A percentile compares a stretch with the other conserved stretches of the same genome.
Conservation (phyloP, 1,140 invertebrate genomes). For the Protaetia brevitarsis region DNA sequence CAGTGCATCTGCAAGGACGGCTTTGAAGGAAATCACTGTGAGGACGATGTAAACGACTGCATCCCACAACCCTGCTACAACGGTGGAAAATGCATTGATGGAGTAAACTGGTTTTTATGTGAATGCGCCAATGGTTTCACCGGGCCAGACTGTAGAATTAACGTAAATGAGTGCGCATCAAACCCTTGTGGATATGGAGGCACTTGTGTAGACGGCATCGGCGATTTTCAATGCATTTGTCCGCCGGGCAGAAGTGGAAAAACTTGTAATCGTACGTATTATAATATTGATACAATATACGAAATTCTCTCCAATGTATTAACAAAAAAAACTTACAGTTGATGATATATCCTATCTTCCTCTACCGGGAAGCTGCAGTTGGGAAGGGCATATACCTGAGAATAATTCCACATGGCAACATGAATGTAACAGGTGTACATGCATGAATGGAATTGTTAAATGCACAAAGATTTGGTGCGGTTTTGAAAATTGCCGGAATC, state of each 20-base stretch:
- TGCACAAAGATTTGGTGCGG: slow-evolving; percentile 87
- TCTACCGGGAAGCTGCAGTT: slow-evolving; percentile 53
- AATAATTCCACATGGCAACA: slow-evolving; percentile 65
- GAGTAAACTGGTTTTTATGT: slow-evolving; percentile 73
- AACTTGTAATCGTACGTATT: slow-evolving; percentile 58
- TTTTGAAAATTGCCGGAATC: slow-evolving; percentile 70
- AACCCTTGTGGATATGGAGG: slow-evolving; percentile 82
- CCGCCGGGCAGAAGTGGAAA: slow-evolving; percentile 69
- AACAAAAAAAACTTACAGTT: slow-evolving; percentile 41
- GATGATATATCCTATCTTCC: slow-evolving; percentile 47
- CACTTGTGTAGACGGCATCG: slow-evolving; percentile 75
- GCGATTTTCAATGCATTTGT: slow-evolving; percentile 79
- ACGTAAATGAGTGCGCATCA: slow-evolving; percentile 73
- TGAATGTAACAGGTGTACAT: slow-evolving; percentile 81
- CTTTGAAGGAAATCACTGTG: slow-evolving; percentile 61
- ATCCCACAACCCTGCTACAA: slow-evolving; percentile 67
- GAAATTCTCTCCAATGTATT: neutral
- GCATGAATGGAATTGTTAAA: slow-evolving; percentile 66
- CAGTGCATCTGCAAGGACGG: slow-evolving; percentile 66
- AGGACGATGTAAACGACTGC: slow-evolving; percentile 65
- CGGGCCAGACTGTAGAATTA: slow-evolving; percentile 69
- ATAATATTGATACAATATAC: neutral
- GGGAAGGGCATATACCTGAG: slow-evolving; percentile 56
- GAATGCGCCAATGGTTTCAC: slow-evolving; percentile 75
- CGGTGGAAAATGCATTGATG: slow-evolving; percentile 76